A percentile compares a stretch with the other conserved stretches of the same genome.
Conservation (phyloP, 2,113 vertebrate genomes). For the Tenrec ecaudatus region DNA sequence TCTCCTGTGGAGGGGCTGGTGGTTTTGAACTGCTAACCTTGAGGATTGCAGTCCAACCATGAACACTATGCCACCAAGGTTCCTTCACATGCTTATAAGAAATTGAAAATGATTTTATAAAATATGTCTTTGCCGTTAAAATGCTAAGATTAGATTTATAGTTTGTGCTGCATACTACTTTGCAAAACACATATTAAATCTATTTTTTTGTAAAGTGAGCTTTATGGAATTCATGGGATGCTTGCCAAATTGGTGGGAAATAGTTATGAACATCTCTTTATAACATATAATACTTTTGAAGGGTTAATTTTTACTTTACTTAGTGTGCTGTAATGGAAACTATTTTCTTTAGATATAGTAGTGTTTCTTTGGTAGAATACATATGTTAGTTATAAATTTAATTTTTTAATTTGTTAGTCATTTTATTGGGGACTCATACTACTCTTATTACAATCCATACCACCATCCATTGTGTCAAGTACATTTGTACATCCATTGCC, state of each 20-base stretch:
- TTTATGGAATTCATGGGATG: constrained; percentile 37
- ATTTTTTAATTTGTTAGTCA: too few relatives aligned
- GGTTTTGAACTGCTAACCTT: too few relatives aligned
- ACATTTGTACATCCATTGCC: too few relatives aligned
- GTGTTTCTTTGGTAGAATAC: not conserved
- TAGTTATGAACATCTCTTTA: constrained; percentile 6
- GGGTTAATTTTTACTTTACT: not conserved
- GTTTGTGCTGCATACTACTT: not conserved
- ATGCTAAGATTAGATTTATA: not conserved
- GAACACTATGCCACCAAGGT: too few relatives aligned
- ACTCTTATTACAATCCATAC: too few relatives aligned
- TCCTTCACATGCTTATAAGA: not conserved
- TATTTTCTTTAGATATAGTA: constrained; percentile 4
- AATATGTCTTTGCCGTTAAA: not conserved
- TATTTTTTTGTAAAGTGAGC: not conserved
- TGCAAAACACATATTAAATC: not conserved
- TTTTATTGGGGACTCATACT: too few relatives aligned
- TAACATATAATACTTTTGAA: constrained; percentile 46
- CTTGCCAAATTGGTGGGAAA: constrained; percentile 52
- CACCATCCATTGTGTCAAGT: too few relatives aligned
- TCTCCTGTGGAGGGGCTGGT: too few relatives aligned
- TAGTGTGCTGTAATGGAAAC: not conserved
- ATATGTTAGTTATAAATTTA: constrained; percentile 16
- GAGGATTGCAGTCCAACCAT: not conserved
- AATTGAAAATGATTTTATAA: not conserved